Conservation (phyloP, 2,888 invertebrate species). For the Steinernema carpocapsae region DNA sequence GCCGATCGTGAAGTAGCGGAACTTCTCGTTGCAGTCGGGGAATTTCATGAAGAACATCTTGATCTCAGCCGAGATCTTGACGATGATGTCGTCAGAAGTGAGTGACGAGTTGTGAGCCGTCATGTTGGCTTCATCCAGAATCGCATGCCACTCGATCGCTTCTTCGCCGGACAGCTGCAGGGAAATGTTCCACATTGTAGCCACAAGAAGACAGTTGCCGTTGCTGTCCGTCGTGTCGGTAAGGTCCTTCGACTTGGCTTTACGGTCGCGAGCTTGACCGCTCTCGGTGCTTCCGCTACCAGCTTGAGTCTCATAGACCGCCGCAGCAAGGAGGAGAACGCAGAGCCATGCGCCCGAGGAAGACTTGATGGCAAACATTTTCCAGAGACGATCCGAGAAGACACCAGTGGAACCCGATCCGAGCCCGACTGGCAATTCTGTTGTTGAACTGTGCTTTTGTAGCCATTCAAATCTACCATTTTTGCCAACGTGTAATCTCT, state of each 20-base stretch:
- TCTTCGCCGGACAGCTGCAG: conserved; percentile 11
- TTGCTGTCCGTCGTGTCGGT: background rate
- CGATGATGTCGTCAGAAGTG: conserved; percentile 7
- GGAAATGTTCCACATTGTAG: background rate
- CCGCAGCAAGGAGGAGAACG: background rate
- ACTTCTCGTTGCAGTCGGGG: background rate
- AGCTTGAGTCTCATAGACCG: background rate
- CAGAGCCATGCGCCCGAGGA: background rate
- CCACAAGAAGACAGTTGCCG: background rate
- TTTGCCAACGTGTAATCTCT: too few relatives aligned
- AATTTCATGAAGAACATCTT: conserved; percentile 7
- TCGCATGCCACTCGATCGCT: background rate
- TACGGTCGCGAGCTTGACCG: background rate
- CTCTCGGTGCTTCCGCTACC: background rate
- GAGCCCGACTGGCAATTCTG: too few relatives aligned
- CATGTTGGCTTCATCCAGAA: background rate
- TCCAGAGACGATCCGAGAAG: too few relatives aligned
- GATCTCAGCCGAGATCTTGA: background rate
- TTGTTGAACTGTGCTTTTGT: too few relatives aligned
- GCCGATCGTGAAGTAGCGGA: conserved; percentile 8
- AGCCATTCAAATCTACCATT: too few relatives aligned
- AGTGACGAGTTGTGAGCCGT: background rate
- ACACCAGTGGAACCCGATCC: too few relatives aligned
- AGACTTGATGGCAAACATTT: background rate
- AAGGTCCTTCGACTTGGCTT: background rate